Base-by-base conservation (phyloP, 2,888 invertebrate genomes). In the Eupithecia vulgata region DNA sequence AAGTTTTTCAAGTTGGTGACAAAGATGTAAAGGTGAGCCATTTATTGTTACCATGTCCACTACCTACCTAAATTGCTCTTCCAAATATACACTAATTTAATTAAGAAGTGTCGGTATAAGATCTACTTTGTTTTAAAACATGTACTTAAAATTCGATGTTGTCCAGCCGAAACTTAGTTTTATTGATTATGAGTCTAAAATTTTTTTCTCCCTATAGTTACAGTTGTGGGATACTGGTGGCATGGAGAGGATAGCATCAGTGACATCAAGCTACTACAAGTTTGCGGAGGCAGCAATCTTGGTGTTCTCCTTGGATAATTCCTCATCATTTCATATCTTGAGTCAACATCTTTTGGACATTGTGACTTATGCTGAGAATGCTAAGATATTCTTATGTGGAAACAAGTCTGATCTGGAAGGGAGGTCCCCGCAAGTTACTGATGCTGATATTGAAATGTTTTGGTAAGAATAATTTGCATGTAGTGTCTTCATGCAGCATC, bases 191-290 rank as follows among this genome's bases (percentile, higher is more conserved):
- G 17, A 45, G 5, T 42, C 13, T 17, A 17, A 8, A 8, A 48
- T 48, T n/a, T n/a, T n/a, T 21, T 52, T 21, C 10, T 10, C 57
- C 13, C 1, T 64, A 37, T n/a, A 99, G 98, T 93, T 99, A 77
- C 98, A 98, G 92, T 92, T 99, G 80, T 99, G 99, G 98, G 99
- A 99, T 88, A 99, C 99, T 52, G 99, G 98, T 80, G 99, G 99
- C 67, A 98, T 99, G 98, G 99, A 99, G 91, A 95, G 99, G 82
- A 98, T 99, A 78, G 98, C 98, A 65, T 98, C 98, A 5, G 97
- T 99, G 30, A 99, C 99, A 15, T 98, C 98, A 40, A 98, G 98
- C 86, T 99, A 99, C 88, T 99, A 98, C 89, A 98, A 99, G 92
- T 98, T 98, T 93, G 98, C 99, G 5, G 98, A 98, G 88, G 99